Percentiles rank a stretch among this genome's conserved stretches.
phyloP scores from a whole-genome alignment of 2,797 vertebrate genomes.

The Acipenser ruthenus region DNA sequence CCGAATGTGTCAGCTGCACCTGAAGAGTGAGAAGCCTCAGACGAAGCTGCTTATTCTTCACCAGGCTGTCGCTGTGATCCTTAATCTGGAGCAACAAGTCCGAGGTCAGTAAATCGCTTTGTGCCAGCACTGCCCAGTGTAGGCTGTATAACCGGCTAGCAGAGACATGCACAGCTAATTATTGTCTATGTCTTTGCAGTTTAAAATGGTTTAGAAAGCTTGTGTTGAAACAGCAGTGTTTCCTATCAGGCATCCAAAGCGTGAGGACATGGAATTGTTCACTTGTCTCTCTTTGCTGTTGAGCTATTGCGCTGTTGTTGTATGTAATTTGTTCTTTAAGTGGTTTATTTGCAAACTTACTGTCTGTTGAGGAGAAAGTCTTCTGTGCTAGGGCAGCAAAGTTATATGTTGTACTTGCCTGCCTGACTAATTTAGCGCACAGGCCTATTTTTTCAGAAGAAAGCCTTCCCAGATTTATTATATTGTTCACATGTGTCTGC shows the following conservation, averaged over 20 bases:
- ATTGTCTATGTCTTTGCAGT: background rate
- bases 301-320: background rate
- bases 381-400: no score
- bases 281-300: background rate
- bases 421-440: no score
- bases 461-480: no score
- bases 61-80: conserved; percentile 95
- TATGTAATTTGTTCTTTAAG: background rate
- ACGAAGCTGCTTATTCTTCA: conserved; percentile 97
- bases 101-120: conserved; percentile 68
- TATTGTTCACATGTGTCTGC: no score
- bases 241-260: background rate
- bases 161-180: no score
- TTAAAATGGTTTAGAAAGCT: background rate
- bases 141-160: no score
- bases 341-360: background rate
- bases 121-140: background rate
- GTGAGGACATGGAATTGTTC: background rate
- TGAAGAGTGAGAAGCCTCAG: conserved; percentile 96
- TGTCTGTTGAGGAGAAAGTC: no score
- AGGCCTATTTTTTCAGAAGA: no score
- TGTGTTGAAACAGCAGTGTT: background rate
- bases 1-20: conserved; percentile 92
- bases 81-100: conserved; percentile 96
- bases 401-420: no score